Percentiles rank a stretch among this genome's conserved stretches.
Conservation (phyloP, 37 sponge, comb jelly and placozoan species). For the Ianthella basta region DNA sequence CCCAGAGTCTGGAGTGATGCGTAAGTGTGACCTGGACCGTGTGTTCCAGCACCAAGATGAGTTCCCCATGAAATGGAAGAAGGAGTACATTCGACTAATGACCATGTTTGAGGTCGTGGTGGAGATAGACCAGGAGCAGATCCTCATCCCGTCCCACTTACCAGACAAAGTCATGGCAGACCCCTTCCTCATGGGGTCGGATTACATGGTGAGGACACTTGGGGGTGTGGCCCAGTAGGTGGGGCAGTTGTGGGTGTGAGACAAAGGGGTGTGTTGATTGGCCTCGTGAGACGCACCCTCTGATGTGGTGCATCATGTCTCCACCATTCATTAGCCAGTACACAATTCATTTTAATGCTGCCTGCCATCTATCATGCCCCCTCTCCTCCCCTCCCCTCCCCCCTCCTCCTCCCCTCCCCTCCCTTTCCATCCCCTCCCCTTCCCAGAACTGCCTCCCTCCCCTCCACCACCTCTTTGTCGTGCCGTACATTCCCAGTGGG, state of each 20-base stretch:
- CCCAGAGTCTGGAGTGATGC: conserved; percentile 64
- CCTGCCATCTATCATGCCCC: background rate
- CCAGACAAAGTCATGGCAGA: conserved; percentile 29
- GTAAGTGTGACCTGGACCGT: conserved; percentile 60
- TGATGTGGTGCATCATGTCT: no score
- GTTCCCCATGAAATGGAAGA: conserved; percentile 80
- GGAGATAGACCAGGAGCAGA: conserved; percentile 62
- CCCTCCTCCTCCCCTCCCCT: background rate
- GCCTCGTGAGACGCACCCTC: no score
- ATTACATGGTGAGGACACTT: conserved; percentile 34
- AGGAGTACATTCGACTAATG: conserved; percentile 82
- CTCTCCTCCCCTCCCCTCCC: background rate
- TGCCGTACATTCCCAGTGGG: conserved; percentile 85
- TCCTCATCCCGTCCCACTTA: conserved; percentile 84
- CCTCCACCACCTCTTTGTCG: conserved; percentile 48
- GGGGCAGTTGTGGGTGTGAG: background rate
- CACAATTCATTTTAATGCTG: no score
- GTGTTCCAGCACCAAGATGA: conserved; percentile 73
- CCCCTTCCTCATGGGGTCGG: background rate
- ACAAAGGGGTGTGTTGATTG: background rate
- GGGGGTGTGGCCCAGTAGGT: background rate
- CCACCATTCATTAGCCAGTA: no score
- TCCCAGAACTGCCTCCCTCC: conserved; percentile 65
- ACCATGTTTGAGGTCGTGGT: conserved; percentile 90
- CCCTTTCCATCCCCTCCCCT: conserved; percentile 10